phyloP scores from a whole-genome alignment of 35 echinoderm and acorn worm species.

The Hemicentrotus pulcherrimus region DNA sequence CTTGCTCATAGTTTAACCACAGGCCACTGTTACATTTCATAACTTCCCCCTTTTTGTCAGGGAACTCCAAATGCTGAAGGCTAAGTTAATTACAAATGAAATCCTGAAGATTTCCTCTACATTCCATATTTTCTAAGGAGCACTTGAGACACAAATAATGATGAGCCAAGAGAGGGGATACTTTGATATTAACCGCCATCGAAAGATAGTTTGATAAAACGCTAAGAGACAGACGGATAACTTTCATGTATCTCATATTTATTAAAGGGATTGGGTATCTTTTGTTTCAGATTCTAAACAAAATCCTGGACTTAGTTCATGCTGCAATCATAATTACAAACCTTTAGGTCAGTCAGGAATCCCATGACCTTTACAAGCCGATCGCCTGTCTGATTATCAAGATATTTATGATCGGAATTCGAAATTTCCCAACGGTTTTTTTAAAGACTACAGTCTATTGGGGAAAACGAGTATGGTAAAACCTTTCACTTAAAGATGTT shows the following conservation, averaged over 20 bases:
- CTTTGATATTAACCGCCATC: background rate
- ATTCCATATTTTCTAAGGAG: background rate
- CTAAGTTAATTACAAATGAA: background rate
- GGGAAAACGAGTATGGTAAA: no score
- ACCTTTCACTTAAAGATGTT: no score
- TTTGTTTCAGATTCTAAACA: no score
- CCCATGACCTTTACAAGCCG: no score
- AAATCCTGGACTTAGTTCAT: no score
- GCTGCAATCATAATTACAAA: no score
- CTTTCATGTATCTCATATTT: background rate
- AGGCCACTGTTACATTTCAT: background rate
- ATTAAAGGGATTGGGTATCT: background rate
- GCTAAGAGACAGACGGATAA: background rate
- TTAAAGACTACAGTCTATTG: no score
- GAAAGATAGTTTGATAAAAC: background rate
- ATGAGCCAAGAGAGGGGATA: background rate
- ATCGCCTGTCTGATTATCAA: no score
- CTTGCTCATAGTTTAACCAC: background rate
- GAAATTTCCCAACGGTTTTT: no score
- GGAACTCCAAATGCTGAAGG: background rate
- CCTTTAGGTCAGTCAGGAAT: no score
- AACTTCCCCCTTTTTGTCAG: background rate
- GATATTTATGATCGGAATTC: no score
- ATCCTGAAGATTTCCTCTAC: background rate
- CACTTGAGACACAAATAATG: background rate